Evolutionary conservation across 2,888 invertebrate species (phyloP).

Genomic region (Perithous albicinctus): DNA sequence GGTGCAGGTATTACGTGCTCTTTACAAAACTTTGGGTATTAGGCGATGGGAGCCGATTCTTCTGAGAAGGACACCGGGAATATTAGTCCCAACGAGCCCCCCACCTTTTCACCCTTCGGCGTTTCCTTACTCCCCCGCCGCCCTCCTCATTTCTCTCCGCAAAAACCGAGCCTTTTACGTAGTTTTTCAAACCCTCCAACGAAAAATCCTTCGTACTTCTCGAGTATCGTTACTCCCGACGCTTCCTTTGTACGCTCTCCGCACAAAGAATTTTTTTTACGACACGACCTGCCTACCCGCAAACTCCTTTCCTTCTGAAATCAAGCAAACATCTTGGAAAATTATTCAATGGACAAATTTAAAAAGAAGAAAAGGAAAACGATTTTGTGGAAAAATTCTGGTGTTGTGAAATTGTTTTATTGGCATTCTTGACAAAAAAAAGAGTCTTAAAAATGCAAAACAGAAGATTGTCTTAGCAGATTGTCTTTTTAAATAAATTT

Average conservation of each 20-base stretch:
- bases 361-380: not conserved
- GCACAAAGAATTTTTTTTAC: not conserved
- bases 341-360: not conserved
- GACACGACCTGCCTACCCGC: not conserved
- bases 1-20: conserved; percentile 63
- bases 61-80: conserved; percentile 51
- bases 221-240: not conserved
- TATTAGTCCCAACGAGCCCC: conserved; percentile 52
- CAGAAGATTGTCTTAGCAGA: too few relatives aligned
- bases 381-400: not conserved
- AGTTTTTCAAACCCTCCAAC: not conserved
- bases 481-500: too few relatives aligned
- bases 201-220: not conserved
- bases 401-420: not conserved
- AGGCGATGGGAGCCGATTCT: conserved; percentile 40
- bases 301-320: not conserved
- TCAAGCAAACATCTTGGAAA: not conserved
- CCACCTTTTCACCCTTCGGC: conserved; percentile 44
- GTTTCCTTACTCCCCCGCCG: too few relatives aligned
- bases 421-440: too few relatives aligned
- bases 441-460: too few relatives aligned
- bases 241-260: not conserved
- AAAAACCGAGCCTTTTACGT: not conserved
- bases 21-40: conserved; percentile 56
- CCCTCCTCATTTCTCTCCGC: too few relatives aligned